These are phyloP conservation scores for Pseudotriccus pelzelni DNA, from an alignment of 2,797 vertebrate species.

Conservation along the genomic window DNA sequence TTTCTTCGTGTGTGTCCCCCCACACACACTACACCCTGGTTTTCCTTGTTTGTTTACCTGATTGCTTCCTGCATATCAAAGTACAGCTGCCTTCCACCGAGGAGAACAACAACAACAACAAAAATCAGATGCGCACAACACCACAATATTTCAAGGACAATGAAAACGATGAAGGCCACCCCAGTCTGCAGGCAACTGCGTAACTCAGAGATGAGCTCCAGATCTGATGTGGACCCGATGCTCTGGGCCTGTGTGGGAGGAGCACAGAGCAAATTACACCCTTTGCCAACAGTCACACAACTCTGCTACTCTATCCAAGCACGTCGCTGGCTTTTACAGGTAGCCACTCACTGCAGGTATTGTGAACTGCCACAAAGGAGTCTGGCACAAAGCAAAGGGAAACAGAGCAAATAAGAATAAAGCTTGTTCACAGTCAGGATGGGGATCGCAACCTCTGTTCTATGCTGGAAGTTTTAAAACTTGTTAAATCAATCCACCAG, in stretches of 20 bases:
- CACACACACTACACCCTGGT: background rate
- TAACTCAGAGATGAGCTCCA: background rate
- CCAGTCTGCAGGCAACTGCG: background rate
- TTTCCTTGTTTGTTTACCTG: background rate
- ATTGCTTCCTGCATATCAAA: background rate
- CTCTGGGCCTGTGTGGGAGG: background rate
- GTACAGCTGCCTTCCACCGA: background rate
- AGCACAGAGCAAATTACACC: background rate
- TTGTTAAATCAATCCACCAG: background rate
- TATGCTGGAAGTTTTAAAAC: background rate
- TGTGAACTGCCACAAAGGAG: background rate
- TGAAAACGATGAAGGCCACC: background rate
- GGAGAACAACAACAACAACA: fast-evolving
- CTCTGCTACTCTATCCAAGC: background rate
- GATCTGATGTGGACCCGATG: background rate
- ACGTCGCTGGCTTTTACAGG: background rate
- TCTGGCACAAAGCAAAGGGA: background rate
- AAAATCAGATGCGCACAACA: fast-evolving
- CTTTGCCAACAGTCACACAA: background rate
- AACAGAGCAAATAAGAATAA: background rate
- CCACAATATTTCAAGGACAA: background rate
- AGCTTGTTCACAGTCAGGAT: background rate
- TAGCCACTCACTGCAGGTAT: background rate
- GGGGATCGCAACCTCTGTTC: background rate
- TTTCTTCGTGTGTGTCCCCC: background rate